Evolutionary conservation across 2,113 vertebrate species (phyloP).

Genomic region (Paraplagusia blochii): DNA sequence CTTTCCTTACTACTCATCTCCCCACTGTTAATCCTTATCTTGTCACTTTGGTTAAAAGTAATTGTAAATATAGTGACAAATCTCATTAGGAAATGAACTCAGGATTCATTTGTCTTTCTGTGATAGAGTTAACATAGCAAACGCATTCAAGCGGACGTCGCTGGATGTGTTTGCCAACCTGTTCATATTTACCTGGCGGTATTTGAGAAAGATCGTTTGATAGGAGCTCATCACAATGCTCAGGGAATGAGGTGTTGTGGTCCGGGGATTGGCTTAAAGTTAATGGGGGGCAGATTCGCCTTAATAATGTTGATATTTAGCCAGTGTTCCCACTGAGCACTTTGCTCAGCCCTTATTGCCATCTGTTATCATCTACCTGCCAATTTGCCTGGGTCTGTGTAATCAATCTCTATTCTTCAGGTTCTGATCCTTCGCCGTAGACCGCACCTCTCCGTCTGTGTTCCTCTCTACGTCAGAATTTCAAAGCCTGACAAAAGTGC

Average conservation of each 20-base stretch:
- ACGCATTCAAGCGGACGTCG: no score
- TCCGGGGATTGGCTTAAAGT: conserved; percentile 10
- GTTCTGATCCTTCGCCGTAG: conserved; percentile 50
- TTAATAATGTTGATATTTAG: conserved; percentile 51
- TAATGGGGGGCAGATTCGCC: conserved; percentile 44
- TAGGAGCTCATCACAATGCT: conserved; percentile 1
- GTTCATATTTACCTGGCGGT: conserved; percentile 23
- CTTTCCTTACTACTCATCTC: no score
- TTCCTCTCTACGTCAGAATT: conserved; percentile 17
- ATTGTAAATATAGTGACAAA: no score
- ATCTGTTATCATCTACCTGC: conserved; percentile 61
- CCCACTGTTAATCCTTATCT: no score
- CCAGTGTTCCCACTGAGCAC: conserved; percentile 45
- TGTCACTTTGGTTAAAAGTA: background rate
- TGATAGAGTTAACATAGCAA: no score
- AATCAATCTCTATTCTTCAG: conserved; percentile 40
- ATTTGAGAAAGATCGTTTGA: conserved; percentile 16
- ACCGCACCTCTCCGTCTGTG: conserved; percentile 29
- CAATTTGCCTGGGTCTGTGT: conserved; percentile 49
- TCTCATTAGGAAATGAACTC: no score
- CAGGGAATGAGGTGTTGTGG: conserved; percentile 19
- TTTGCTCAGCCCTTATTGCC: conserved; percentile 57
- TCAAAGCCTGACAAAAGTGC: conserved; percentile 22
- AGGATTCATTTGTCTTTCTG: background rate
- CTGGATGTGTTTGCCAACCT: no score